Conservation (phyloP, 2,113 vertebrate genomes). For the Centropus unirufus region DNA sequence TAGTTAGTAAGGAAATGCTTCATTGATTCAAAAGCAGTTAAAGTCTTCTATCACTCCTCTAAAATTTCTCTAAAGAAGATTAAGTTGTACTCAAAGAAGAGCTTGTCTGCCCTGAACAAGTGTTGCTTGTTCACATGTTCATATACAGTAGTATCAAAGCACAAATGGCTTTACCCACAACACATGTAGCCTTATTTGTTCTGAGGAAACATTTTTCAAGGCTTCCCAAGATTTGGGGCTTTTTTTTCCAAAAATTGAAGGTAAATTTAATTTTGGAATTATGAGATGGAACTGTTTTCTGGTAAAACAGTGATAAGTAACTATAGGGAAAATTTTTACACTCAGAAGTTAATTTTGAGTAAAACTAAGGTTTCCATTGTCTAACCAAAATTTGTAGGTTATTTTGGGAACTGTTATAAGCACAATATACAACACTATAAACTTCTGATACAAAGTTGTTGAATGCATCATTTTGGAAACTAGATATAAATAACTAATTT, state of each 20-base stretch:
- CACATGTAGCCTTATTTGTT: not conserved
- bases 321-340: not conserved
- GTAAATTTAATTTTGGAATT: not conserved
- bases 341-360: not conserved
- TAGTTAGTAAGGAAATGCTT: slow-evolving; percentile 27
- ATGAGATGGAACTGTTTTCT: not conserved
- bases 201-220: not conserved
- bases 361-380: not conserved
- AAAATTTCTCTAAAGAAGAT: not conserved
- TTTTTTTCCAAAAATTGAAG: not conserved
- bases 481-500: not conserved
- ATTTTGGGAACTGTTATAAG: not conserved
- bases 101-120: not conserved
- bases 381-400: not conserved
- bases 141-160: not conserved
- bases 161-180: not conserved
- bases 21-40: not conserved
- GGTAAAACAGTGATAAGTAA: not conserved
- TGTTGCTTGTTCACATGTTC: not conserved
- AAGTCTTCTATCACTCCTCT: not conserved
- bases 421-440: not conserved
- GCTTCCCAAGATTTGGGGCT: not conserved
- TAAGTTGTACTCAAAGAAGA: not conserved
- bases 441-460: not conserved
- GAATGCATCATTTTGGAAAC: not conserved